These are phyloP conservation scores for Sesia apiformis DNA, from an alignment of 2,888 invertebrate genomes.

Conservation along the genomic window DNA sequence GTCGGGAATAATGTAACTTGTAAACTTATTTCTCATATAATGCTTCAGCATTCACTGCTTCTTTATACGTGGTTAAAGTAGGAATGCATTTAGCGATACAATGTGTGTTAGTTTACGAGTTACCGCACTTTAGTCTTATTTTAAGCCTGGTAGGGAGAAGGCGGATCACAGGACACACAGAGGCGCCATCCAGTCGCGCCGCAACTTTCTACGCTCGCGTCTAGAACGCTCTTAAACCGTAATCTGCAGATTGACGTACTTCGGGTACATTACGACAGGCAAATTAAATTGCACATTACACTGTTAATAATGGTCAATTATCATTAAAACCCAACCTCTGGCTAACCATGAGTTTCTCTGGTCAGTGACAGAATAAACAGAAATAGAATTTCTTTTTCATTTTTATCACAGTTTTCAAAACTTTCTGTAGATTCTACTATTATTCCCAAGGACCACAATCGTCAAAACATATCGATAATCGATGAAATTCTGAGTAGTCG, in stretches of 20 bases:
- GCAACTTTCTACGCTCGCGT: slow-evolving; percentile 71
- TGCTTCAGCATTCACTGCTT: no score
- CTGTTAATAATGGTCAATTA: slow-evolving; percentile 35
- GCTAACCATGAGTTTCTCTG: slow-evolving; percentile 5
- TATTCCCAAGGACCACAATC: no score
- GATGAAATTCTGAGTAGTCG: no score
- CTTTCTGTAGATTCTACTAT: no score
- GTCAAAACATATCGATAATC: no score
- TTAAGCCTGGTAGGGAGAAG: slow-evolving; percentile 60
- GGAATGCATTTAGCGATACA: no score
- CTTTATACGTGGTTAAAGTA: no score
- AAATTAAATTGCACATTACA: slow-evolving; percentile 60
- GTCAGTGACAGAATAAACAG: neutral
- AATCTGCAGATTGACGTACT: slow-evolving; percentile 70
- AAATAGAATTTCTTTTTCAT: neutral
- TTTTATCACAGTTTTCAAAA: no score
- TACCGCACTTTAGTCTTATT: slow-evolving; percentile 26
- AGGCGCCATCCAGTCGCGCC: slow-evolving; percentile 70
- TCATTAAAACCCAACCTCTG: slow-evolving; percentile 5
- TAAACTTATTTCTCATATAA: no score
- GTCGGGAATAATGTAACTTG: no score
- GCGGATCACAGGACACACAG: slow-evolving; percentile 66
- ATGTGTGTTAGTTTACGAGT: no score
- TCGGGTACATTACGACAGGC: slow-evolving; percentile 60
- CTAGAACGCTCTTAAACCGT: slow-evolving; percentile 70